phyloP scores from a whole-genome alignment of 1,140 invertebrate genomes.

The Lucilia cuprina region DNA sequence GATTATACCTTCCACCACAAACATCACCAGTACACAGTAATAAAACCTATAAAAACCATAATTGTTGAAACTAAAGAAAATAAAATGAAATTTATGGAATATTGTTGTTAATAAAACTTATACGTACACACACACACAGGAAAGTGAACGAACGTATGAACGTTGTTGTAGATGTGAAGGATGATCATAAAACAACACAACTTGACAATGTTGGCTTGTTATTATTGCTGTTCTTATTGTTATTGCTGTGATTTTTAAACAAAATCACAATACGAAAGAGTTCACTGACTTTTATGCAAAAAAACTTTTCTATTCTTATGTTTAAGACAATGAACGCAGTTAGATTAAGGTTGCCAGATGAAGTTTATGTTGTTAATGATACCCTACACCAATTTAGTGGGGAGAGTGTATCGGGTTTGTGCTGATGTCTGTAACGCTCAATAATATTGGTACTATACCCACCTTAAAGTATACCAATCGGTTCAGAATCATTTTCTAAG shows the following conservation, averaged over 20 bases:
- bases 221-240: neutral
- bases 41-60: neutral
- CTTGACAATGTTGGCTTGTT: conserved; percentile 6
- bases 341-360: too few relatives aligned
- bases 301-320: neutral
- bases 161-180: neutral
- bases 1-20: neutral
- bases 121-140: neutral
- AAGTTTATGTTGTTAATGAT: too few relatives aligned
- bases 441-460: too few relatives aligned
- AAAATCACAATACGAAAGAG: neutral
- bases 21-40: neutral
- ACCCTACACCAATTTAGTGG: too few relatives aligned
- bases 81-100: neutral
- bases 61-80: neutral
- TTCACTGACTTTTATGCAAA: conserved; percentile 12
- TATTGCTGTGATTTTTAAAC: neutral
- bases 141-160: neutral
- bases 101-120: neutral
- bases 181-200: conserved; percentile 11
- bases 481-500: too few relatives aligned
- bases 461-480: too few relatives aligned
- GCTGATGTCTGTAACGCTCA: too few relatives aligned
- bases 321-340: neutral
- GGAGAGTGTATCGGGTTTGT: too few relatives aligned